These are phyloP conservation scores for Tenualosa ilisha DNA, from an alignment of 2,797 vertebrate genomes.

Conservation along the genomic window DNA sequence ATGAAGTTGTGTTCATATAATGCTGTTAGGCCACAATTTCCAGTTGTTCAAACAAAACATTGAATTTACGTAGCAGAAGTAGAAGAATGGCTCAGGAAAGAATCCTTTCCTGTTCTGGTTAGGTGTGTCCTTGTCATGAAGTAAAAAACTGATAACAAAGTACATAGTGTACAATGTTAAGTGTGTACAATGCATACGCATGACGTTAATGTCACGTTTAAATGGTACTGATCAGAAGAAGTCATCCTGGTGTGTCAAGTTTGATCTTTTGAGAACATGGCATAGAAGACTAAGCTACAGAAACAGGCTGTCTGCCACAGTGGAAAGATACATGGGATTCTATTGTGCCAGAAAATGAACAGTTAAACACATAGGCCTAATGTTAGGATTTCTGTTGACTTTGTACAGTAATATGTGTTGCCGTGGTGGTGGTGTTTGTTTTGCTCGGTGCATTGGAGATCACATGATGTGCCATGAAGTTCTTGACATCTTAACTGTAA, in stretches of 20 bases:
- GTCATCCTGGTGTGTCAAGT: not conserved
- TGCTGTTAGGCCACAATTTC: not conserved
- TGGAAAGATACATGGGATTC: not conserved
- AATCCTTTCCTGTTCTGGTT: not conserved
- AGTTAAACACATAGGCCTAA: too few relatives aligned
- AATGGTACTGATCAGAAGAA: not conserved
- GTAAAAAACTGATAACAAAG: not conserved
- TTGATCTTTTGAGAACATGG: not conserved
- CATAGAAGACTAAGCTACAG: not conserved
- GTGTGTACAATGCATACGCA: not conserved
- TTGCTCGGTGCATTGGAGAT: not conserved
- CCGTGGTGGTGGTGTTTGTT: not conserved
- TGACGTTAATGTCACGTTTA: not conserved
- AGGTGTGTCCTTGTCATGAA: not conserved
- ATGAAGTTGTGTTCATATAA: too few relatives aligned
- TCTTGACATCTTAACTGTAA: not conserved
- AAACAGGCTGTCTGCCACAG: not conserved
- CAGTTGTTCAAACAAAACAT: not conserved
- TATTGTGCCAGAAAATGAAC: not conserved
- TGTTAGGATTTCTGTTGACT: too few relatives aligned
- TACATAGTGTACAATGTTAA: not conserved
- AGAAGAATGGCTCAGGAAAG: not conserved
- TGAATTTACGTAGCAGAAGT: not conserved
- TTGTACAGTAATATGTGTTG: not conserved
- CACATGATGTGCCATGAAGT: slow-evolving; percentile 1